Conservation (phyloP, 2,113 vertebrate genomes). For the Alaudala cheleensis region DNA sequence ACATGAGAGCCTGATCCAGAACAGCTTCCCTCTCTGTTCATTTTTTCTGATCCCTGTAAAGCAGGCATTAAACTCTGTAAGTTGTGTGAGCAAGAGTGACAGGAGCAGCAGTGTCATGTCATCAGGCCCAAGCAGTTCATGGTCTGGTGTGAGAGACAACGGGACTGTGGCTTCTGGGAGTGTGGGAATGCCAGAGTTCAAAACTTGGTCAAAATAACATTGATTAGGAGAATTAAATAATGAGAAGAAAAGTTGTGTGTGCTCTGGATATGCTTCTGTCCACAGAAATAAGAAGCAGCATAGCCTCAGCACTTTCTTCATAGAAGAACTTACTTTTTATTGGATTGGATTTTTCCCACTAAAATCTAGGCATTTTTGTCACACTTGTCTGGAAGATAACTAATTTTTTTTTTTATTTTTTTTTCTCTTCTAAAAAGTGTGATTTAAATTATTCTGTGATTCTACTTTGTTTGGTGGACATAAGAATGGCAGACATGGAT, state of each 20-base stretch:
- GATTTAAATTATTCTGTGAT: neutral
- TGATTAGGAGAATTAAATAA: neutral
- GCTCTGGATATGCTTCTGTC: neutral
- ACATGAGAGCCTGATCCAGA: neutral
- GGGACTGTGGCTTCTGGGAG: rapidly evolving
- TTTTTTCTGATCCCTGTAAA: neutral
- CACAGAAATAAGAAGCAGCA: neutral
- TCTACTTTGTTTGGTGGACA: neutral
- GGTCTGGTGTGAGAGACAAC: neutral
- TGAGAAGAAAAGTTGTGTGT: neutral
- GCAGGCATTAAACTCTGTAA: neutral
- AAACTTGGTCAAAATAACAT: neutral
- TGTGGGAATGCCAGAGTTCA: neutral
- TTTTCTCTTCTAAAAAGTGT: neutral
- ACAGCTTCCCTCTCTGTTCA: neutral
- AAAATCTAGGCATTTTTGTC: neutral
- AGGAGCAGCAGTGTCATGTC: neutral
- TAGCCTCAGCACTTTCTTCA: neutral
- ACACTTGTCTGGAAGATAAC: neutral
- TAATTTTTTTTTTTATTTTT: neutral
- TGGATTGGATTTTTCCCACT: neutral
- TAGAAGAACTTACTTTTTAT: neutral
- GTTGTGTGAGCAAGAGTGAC: neutral
- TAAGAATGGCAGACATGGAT: neutral
- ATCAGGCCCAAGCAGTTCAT: neutral